phyloP scores from a whole-genome alignment of 2,797 vertebrate species.

The Ctenochaetus hawaiiensis region DNA sequence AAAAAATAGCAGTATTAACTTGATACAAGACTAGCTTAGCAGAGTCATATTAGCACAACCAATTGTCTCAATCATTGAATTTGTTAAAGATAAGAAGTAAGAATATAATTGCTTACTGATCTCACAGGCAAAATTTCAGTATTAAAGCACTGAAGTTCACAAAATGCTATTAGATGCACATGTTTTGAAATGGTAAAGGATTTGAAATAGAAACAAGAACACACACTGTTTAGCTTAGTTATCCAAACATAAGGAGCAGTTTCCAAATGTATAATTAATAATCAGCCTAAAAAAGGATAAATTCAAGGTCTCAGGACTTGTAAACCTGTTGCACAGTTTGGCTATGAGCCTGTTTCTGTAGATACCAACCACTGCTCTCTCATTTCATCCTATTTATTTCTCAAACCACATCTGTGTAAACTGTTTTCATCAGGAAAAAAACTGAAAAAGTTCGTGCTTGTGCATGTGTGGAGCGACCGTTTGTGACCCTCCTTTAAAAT shows the following conservation, averaged over 20 bases:
- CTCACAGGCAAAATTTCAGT: background rate
- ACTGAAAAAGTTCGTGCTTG: background rate
- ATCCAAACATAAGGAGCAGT: background rate
- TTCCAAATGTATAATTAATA: background rate
- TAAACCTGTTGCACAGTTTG: background rate
- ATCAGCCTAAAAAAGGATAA: background rate
- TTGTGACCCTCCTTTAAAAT: background rate
- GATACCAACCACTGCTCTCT: background rate
- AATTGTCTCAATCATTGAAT: too few relatives aligned
- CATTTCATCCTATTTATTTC: background rate
- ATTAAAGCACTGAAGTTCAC: background rate
- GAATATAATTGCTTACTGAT: background rate
- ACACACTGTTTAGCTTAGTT: background rate
- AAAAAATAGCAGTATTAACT: too few relatives aligned
- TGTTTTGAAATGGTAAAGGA: background rate
- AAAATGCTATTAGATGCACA: background rate
- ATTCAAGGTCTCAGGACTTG: background rate
- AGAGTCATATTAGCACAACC: background rate
- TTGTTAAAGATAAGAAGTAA: too few relatives aligned
- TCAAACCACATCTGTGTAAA: slow-evolving; percentile 10
- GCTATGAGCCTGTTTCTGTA: background rate
- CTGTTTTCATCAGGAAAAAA: background rate
- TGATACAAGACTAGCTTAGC: too few relatives aligned
- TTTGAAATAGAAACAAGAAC: background rate
- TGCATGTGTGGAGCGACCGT: background rate